phyloP scores from a whole-genome alignment of 2,888 invertebrate species.

The Pasiphila rectangulata region DNA sequence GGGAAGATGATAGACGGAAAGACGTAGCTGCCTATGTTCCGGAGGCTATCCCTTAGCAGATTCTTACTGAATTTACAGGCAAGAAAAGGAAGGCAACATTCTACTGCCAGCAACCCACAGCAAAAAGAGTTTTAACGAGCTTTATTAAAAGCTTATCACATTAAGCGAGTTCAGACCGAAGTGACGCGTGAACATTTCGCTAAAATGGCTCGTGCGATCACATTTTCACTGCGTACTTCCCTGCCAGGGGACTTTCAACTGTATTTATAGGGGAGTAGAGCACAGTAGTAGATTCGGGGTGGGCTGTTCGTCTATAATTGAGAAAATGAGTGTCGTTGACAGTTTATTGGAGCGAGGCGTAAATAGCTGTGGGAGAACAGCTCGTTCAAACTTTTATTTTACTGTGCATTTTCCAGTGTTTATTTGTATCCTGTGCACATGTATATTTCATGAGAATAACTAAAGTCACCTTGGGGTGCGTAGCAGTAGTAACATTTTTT shows the following conservation, averaged over 20 bases:
- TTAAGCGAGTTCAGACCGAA: neutral
- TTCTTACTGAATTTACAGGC: too few species aligned
- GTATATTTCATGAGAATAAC: too few species aligned
- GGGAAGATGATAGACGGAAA: too few species aligned
- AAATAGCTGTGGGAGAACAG: neutral
- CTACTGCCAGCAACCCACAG: too few species aligned
- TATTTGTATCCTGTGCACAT: too few species aligned
- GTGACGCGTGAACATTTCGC: slow-evolving; percentile 4
- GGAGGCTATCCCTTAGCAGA: too few species aligned
- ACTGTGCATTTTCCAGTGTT: too few species aligned
- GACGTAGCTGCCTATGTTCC: too few species aligned
- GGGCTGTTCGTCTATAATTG: slow-evolving; percentile 25
- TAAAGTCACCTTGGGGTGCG: too few species aligned
- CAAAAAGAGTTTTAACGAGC: neutral
- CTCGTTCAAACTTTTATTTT: neutral
- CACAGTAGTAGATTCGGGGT: neutral
- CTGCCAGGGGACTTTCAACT: slow-evolving; percentile 3
- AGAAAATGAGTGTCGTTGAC: slow-evolving; percentile 35
- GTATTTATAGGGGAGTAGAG: slow-evolving; percentile 6
- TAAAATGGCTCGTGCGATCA: slow-evolving; percentile 14
- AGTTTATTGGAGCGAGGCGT: slow-evolving; percentile 25
- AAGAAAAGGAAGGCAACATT: too few species aligned
- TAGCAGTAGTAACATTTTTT: too few species aligned
- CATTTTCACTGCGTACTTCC: slow-evolving; percentile 1
- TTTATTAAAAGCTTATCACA: neutral